Evolutionary conservation across 1,140 invertebrate genomes (phyloP), one percentile per base, ranked within the genome.

Genomic region (Tetragnatha versicolor): DNA sequence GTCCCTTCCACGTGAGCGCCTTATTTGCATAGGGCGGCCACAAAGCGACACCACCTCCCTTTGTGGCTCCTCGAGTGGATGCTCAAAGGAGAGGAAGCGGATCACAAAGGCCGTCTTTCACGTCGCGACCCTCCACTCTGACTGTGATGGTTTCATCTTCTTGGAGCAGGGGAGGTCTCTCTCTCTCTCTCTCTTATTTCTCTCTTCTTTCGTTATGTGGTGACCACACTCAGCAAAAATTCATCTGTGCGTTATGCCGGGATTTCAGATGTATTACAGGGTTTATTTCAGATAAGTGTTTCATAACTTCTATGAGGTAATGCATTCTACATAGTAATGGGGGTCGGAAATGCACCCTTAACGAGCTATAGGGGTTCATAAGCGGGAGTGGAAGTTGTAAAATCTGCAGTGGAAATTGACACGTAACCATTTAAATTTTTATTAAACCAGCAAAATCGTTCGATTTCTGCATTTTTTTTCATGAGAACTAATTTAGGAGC

Each of bases 1-100:
- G 60, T 22, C 4, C 31, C 45, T 69, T 69, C 66, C 66, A 69
- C 66, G 66, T 69, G 66, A 69, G 53, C 66, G 66, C 47, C 66
- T 37, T 69, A 69, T 69, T 69, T 69, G 66, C 66, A 69, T 69
- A 69, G 51, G 47, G 10, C 47, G 17, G 17, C 45, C 20, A 69
- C 27, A 33, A 53, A 22, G 45, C 31, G 35, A 10, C 27, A 51
- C 66, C 47, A 6, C 45, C 33, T 53, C 25, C 66, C 45, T 53
- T 69, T 69, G 66, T 69, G 20, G 17, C 27, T n/a, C n/a, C 49
- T 69, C 14, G 66, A 69, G 66, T 69, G 66, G 29, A 47, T 45
- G 20, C 60, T 6, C 9, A 6, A 27, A 27, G 37, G 42, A 47
- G 39, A 49, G 65, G 25, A 20, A 42, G 7, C 33, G 31, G 58